Evolutionary conservation across 2,113 vertebrate genomes (phyloP).

Genomic region (Alosa alosa): DNA sequence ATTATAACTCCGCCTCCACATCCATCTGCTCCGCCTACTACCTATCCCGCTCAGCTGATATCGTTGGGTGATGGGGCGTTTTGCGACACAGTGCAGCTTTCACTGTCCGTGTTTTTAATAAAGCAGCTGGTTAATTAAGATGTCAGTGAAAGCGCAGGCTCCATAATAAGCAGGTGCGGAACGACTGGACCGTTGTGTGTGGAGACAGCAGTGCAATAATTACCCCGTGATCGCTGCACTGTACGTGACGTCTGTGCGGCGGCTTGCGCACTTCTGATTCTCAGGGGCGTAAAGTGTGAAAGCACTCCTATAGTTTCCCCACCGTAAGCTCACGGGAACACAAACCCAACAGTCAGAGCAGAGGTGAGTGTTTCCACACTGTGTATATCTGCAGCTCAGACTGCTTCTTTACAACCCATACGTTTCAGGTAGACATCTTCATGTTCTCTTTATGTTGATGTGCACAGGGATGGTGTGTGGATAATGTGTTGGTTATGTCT

Average conservation of each 20-base stretch:
- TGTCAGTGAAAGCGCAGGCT: not conserved
- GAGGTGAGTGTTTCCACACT: not conserved
- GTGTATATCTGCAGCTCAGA: not conserved
- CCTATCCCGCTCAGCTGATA: not conserved
- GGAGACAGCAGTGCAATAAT: not conserved
- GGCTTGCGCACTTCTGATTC: not conserved
- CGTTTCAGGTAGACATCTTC: not conserved
- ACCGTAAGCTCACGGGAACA: not conserved
- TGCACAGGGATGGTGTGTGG: not conserved
- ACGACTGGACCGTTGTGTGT: not conserved
- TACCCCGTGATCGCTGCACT: not conserved
- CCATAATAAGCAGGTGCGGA: not conserved
- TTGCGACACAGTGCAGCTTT: not conserved
- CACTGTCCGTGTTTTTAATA: not conserved
- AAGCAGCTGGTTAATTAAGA: not conserved
- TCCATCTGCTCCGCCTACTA: not conserved
- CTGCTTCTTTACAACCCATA: not conserved
- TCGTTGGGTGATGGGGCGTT: not conserved
- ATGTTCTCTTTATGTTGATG: not conserved
- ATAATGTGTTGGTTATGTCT: slow-evolving; percentile 17
- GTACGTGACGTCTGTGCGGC: not conserved
- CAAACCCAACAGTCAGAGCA: not conserved
- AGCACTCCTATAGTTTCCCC: not conserved
- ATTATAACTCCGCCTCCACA: not conserved
- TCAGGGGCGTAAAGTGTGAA: not conserved